Conservation (phyloP, 2,113 vertebrate genomes). For the Agelaius phoeniceus region DNA sequence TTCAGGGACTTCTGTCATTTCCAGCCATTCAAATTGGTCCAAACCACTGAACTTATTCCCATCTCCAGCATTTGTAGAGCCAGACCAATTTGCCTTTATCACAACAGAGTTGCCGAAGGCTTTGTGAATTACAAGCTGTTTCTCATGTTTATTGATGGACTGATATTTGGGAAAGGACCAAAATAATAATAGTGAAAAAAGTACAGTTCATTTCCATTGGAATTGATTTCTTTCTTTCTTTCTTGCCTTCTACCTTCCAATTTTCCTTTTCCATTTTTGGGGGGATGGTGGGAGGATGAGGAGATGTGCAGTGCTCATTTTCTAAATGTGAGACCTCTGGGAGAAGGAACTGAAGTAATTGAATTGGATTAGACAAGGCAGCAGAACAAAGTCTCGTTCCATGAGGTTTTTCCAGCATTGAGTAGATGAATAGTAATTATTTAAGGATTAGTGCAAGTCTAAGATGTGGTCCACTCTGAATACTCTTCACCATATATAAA, state of each 20-base stretch:
- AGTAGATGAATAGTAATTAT: conserved; percentile 79
- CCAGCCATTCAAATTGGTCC: conserved; percentile 59
- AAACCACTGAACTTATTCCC: conserved; percentile 67
- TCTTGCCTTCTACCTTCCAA: neutral
- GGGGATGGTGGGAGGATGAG: neutral
- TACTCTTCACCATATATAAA: conserved; percentile 73
- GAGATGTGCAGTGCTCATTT: conserved; percentile 53
- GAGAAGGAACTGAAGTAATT: conserved; percentile 74
- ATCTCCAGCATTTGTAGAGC: conserved; percentile 40
- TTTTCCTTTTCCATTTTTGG: neutral
- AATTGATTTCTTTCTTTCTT: neutral
- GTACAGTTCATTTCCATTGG: conserved; percentile 51
- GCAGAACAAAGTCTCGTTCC: conserved; percentile 77
- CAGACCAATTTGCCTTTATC: conserved; percentile 69
- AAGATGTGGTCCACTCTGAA: conserved; percentile 77
- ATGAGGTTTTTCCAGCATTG: conserved; percentile 68
- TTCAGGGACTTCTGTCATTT: conserved; percentile 54
- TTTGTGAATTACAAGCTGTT: conserved; percentile 70
- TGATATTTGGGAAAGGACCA: conserved; percentile 70
- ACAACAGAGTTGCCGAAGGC: conserved; percentile 48
- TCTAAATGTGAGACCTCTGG: conserved; percentile 69
- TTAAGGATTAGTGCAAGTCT: conserved; percentile 78
- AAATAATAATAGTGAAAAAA: conserved; percentile 34
- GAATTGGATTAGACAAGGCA: conserved; percentile 78
- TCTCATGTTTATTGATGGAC: conserved; percentile 76